Conservation (phyloP, 2,113 vertebrate species). For the Holacanthus passer region DNA sequence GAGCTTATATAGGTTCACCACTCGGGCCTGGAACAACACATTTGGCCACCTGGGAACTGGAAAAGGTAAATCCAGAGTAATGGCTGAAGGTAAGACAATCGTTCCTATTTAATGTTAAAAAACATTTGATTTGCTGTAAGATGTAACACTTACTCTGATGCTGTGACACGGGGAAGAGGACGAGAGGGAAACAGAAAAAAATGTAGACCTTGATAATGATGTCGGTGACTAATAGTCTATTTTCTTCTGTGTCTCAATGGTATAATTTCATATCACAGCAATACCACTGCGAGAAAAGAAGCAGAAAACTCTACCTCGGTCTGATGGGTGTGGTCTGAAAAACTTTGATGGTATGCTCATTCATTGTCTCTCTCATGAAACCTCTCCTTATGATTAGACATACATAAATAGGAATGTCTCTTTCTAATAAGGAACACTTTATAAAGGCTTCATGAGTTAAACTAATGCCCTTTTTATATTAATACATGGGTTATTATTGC, state of each 20-base stretch:
- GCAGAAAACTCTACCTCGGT: constrained; percentile 68
- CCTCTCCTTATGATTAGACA: background rate
- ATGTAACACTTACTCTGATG: background rate
- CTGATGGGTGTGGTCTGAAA: constrained; percentile 77
- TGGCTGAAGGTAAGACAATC: constrained; percentile 78
- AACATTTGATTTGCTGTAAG: background rate
- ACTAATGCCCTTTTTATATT: background rate
- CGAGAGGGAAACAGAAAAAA: background rate
- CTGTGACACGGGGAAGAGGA: background rate
- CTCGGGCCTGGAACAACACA: constrained; percentile 21
- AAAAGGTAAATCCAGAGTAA: constrained; percentile 42
- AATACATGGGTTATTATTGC: background rate
- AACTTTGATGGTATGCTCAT: constrained; percentile 70
- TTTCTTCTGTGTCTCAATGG: constrained; percentile 23
- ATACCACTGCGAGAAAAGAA: constrained; percentile 78
- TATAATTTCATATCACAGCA: constrained; percentile 48
- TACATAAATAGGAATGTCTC: background rate
- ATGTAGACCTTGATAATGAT: background rate
- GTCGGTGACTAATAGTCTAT: constrained; percentile 1
- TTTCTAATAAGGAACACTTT: background rate
- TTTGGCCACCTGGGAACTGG: constrained; percentile 27
- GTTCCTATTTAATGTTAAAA: background rate
- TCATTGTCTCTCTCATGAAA: constrained; percentile 12
- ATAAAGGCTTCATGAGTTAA: too few species aligned
- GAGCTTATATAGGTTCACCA: constrained; percentile 17